phyloP scores from a whole-genome alignment of 2,888 invertebrate species.

The Malthinus flaveolus region DNA sequence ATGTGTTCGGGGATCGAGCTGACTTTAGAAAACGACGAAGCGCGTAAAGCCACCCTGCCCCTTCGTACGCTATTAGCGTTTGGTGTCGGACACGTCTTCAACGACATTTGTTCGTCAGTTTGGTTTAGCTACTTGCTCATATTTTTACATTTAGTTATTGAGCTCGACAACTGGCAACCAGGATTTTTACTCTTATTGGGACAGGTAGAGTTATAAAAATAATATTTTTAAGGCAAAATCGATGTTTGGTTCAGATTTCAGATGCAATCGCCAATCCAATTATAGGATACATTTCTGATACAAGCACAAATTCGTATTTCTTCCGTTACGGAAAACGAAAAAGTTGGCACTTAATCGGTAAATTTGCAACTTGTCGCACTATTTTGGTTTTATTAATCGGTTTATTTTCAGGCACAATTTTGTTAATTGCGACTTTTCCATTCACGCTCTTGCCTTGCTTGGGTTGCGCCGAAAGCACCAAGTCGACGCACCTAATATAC shows the following conservation, averaged over 20 bases:
- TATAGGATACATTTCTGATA: slow-evolving; percentile 83
- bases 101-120: slow-evolving; percentile 92
- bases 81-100: slow-evolving; percentile 84
- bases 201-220: slow-evolving; percentile 59
- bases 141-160: slow-evolving; percentile 69
- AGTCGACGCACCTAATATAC: slow-evolving; percentile 74
- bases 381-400: not conserved
- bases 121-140: slow-evolving; percentile 94
- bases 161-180: slow-evolving; percentile 62
- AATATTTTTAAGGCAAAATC: slow-evolving; percentile 38
- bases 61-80: slow-evolving; percentile 60
- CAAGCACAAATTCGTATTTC: slow-evolving; percentile 66
- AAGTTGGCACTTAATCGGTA: slow-evolving; percentile 88
- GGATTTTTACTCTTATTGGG: slow-evolving; percentile 78
- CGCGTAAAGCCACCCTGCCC: slow-evolving; percentile 46
- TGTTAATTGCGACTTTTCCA: slow-evolving; percentile 79
- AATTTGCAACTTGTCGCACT: slow-evolving; percentile 27
- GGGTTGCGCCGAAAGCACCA: slow-evolving; percentile 64
- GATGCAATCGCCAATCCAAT: slow-evolving; percentile 90
- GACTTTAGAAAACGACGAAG: slow-evolving; percentile 55
- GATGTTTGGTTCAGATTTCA: slow-evolving; percentile 57
- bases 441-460: slow-evolving; percentile 83
- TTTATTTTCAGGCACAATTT: slow-evolving; percentile 66
- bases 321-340: slow-evolving; percentile 80
- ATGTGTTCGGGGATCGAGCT: slow-evolving; percentile 15